Percentiles rank a stretch among this genome's conserved stretches.
Evolutionary conservation across 37 sponge, comb jelly and placozoan species (phyloP).

Genomic region (Ianthella basta): DNA sequence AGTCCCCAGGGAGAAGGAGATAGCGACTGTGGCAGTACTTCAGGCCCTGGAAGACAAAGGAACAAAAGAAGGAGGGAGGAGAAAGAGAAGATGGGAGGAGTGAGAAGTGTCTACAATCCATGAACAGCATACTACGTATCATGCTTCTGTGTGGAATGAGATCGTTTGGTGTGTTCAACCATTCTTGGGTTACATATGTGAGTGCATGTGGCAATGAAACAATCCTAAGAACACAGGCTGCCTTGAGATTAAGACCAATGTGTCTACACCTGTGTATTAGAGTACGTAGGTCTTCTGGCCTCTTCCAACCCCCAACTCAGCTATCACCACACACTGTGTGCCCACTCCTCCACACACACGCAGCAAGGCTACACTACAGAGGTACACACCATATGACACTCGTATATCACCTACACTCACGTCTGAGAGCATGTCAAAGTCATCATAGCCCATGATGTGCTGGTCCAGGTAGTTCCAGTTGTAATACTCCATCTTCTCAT

Average conservation of each 20-base stretch:
- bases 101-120: neutral
- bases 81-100: neutral
- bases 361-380: neutral
- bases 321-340: neutral
- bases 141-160: no score
- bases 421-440: constrained; percentile 50
- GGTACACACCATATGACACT: neutral
- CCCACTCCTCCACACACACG: neutral
- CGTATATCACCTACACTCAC: constrained; percentile 12
- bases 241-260: no score
- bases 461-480: constrained; percentile 91
- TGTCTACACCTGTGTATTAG: no score
- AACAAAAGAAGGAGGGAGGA: neutral
- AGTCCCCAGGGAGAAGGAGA: neutral
- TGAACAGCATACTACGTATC: no score
- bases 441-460: constrained; percentile 65
- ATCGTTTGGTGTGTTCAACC: no score
- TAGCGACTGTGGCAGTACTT: neutral
- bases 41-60: neutral
- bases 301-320: neutral
- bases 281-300: no score
- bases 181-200: no score
- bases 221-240: no score
- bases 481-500: constrained; percentile 57
- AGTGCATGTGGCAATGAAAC: no score